phyloP scores from a whole-genome alignment of 2,113 vertebrate genomes.

The Microtus montanus region DNA sequence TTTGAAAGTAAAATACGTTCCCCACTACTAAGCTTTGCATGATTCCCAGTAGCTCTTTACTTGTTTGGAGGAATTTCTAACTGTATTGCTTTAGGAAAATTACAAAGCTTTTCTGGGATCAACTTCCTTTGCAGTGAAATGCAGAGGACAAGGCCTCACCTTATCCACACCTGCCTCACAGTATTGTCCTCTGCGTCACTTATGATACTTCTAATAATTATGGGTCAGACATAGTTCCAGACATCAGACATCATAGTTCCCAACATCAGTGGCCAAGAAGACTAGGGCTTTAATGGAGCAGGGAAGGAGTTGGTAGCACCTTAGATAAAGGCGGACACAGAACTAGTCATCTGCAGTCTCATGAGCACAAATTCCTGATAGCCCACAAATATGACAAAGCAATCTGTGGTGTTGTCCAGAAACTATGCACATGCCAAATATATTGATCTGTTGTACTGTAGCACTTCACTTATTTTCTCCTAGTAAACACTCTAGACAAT shows the following conservation, averaged over 20 bases:
- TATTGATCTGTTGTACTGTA: neutral
- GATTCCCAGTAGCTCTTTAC: neutral
- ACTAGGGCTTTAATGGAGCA: neutral
- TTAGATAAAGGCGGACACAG: neutral
- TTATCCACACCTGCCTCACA: rapidly evolving
- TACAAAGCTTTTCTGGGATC: neutral
- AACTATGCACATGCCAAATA: neutral
- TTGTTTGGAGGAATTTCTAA: neutral
- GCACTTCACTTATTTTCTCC: neutral
- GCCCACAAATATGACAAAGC: neutral
- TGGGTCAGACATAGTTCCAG: too few relatives aligned
- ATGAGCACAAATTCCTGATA: neutral
- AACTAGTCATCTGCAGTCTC: neutral
- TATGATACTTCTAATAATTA: neutral
- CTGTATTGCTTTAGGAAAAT: neutral
- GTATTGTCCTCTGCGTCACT: neutral
- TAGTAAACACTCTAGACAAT: neutral
- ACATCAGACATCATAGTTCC: too few relatives aligned
- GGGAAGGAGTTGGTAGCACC: too few relatives aligned
- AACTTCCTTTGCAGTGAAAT: neutral
- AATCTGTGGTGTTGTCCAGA: too few relatives aligned
- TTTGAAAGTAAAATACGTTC: neutral
- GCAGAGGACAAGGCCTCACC: neutral
- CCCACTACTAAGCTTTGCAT: neutral
- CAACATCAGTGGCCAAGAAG: too few relatives aligned